Base-by-base conservation (phyloP, 2,113 vertebrate species). In the Caranx melampygus region DNA sequence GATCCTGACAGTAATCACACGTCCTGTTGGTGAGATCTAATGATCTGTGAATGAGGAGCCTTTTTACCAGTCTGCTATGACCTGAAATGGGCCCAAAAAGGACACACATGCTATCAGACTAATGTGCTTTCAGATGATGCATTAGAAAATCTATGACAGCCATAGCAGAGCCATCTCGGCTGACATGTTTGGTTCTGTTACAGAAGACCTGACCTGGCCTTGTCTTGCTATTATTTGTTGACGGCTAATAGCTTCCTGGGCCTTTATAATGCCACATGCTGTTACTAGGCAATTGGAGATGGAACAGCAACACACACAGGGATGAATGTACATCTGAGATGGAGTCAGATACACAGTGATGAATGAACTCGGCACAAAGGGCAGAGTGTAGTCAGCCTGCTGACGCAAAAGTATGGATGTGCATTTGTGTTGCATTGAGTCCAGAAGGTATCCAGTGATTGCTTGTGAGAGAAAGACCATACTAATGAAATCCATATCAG, bases 211-310 rank as follows among this genome's bases (percentile, higher is more conserved):
- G 49, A 20, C 6, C 33, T 66, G 64, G 76, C 59, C 75, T 70
- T 44, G 13, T 69, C 3, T 35, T n/a, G 58, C 16, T 49, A 10
- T 55, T 55, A 33, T 58, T 47, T 68, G 31, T 5, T 9, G 26
- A 1, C 14, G 18, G 34, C 37, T 76, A 72, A 75, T 62, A 57
- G 70, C n/a, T 37, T 9, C 21, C 44, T 21, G 34, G 26, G 11
- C 47, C 13, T 6, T 55, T 55, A 40, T 10, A 20, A n/a, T 51
- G 3, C 0, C 8, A 2, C 18, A 3, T 33, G 34, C 4, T 0
- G 79, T 76, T 67, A 63, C 62, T 76, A 59, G 67, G 57, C 35
- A 4, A 59, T 40, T 1, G 2, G 26, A 3, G 67, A 65, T 44
- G 44, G 45, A 21, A 16, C 18, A 6, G 7, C 44, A 18, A 3